Conservation (phyloP, 2,888 invertebrate species). For the Rugalucina vietnamica region DNA sequence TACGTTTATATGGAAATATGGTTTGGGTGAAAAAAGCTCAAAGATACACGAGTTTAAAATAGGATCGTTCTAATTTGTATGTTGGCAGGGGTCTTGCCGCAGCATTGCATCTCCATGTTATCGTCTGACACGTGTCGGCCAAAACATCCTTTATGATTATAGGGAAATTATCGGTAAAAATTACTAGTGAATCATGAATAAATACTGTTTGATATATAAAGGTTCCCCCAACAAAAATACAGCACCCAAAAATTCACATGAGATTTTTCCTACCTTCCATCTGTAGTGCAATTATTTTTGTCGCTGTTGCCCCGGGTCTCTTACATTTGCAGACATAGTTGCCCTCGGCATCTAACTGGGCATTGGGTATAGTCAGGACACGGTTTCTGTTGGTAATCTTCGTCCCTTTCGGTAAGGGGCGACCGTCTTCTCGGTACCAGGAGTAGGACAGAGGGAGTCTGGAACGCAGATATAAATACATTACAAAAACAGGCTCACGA, state of each 20-base stretch:
- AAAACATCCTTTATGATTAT: too few species aligned
- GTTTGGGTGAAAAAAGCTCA: too few species aligned
- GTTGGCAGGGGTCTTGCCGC: slow-evolving; percentile 47
- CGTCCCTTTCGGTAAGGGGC: slow-evolving; percentile 42
- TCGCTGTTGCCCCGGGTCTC: slow-evolving; percentile 27
- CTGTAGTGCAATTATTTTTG: slow-evolving; percentile 45
- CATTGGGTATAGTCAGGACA: slow-evolving; percentile 50
- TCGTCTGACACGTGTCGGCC: slow-evolving; percentile 34
- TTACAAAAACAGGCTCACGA: neutral
- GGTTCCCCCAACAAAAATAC: too few species aligned
- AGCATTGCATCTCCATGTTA: slow-evolving; percentile 54
- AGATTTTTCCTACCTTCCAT: slow-evolving; percentile 63
- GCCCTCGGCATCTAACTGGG: slow-evolving; percentile 51
- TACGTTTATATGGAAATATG: too few species aligned
- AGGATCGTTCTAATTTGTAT: too few species aligned
- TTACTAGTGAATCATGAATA: too few species aligned
- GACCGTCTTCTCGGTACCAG: slow-evolving; percentile 52
- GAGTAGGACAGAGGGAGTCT: slow-evolving; percentile 48
- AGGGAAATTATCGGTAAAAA: too few species aligned
- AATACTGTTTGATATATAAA: too few species aligned
- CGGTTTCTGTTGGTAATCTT: slow-evolving; percentile 46
- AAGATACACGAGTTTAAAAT: too few species aligned
- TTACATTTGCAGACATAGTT: slow-evolving; percentile 52
- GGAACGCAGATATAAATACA: neutral
- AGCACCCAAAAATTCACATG: too few species aligned